Conservation (phyloP, 2,888 invertebrate genomes). For the Malthinus flaveolus region DNA sequence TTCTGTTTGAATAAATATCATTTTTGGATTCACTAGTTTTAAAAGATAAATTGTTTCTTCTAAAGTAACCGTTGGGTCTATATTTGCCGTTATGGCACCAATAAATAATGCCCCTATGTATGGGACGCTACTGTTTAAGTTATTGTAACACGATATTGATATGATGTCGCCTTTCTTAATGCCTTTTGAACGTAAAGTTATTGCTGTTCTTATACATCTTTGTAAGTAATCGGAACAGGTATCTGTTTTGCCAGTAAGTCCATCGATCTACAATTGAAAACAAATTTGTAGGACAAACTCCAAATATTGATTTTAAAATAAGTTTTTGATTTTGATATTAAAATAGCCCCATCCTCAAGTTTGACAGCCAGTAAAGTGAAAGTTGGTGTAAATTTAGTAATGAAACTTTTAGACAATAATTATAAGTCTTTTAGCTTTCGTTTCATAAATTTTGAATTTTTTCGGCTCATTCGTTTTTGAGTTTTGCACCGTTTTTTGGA, state of each 20-base stretch:
- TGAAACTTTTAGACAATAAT: too few species aligned
- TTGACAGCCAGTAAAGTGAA: too few species aligned
- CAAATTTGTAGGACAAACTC: neutral
- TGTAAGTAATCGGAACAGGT: constrained; percentile 46
- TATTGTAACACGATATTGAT: constrained; percentile 54
- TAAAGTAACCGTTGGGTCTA: constrained; percentile 39
- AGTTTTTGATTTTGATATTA: too few species aligned
- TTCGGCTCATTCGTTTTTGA: too few species aligned
- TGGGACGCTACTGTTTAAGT: constrained; percentile 53
- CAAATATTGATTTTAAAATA: too few species aligned
- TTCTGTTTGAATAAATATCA: constrained; percentile 7
- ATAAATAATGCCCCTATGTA: constrained; percentile 55
- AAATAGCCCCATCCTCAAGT: too few species aligned
- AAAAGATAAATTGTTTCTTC: constrained; percentile 36
- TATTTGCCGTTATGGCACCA: constrained; percentile 45
- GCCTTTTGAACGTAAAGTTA: constrained; percentile 40
- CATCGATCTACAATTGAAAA: neutral
- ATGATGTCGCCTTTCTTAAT: constrained; percentile 54
- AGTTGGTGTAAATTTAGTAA: too few species aligned
- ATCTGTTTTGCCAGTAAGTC: constrained; percentile 36
- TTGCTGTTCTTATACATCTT: constrained; percentile 27
- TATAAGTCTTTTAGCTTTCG: too few species aligned
- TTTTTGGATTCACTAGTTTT: constrained; percentile 25
- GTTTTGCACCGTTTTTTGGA: too few species aligned
- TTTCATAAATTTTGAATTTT: too few species aligned